These are phyloP conservation scores for Oostethus manadensis DNA, from an alignment of 2,113 vertebrate species.

Conservation along the genomic window DNA sequence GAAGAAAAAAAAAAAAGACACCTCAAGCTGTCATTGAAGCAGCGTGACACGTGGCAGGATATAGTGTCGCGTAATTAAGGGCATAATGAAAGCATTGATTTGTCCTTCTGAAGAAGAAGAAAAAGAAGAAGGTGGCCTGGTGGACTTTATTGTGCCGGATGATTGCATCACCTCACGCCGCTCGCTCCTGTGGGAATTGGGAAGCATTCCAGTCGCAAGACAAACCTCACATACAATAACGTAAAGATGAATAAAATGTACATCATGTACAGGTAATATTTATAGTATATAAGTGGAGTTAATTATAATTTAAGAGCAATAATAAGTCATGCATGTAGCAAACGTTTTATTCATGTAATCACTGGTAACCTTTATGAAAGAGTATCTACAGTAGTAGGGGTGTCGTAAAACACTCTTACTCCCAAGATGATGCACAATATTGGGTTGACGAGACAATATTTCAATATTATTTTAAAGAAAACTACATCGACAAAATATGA, in stretches of 20 bases:
- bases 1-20: not conserved
- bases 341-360: too few relatives aligned
- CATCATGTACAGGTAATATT: too few relatives aligned
- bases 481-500: too few relatives aligned
- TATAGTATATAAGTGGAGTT: too few relatives aligned
- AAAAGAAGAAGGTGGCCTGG: slow-evolving; percentile 9
- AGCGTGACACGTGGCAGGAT: slow-evolving; percentile 8
- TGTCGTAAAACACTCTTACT: too few relatives aligned
- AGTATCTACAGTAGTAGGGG: too few relatives aligned
- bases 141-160: slow-evolving; percentile 50
- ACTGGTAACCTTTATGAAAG: too few relatives aligned
- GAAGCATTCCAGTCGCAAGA: not conserved
- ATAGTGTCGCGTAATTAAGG: slow-evolving; percentile 42
- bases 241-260: not conserved
- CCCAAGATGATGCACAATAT: too few relatives aligned
- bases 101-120: slow-evolving; percentile 2
- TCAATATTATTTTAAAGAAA: too few relatives aligned
- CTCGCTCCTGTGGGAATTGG: slow-evolving; percentile 11
- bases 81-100: slow-evolving; percentile 67
- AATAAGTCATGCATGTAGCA: too few relatives aligned
- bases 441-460: too few relatives aligned
- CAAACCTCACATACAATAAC: not conserved
- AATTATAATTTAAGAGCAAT: too few relatives aligned
- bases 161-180: slow-evolving; percentile 37
- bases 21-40: slow-evolving; percentile 31